phyloP scores from a whole-genome alignment of 2,888 invertebrate genomes.

The Pinctada fucata region DNA sequence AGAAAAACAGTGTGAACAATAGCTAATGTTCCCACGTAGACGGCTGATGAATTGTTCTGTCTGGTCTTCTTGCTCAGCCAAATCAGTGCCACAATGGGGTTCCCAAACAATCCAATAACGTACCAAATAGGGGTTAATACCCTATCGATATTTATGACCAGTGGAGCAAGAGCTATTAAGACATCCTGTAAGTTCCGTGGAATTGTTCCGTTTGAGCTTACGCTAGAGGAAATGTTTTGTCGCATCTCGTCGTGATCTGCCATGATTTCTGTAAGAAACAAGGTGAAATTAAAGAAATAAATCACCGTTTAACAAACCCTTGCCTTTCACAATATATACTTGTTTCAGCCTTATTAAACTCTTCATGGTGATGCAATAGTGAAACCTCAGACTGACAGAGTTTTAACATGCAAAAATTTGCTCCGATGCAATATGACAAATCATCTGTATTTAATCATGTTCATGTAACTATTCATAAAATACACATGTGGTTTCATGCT shows the following conservation, averaged over 20 bases:
- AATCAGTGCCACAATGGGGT: constrained; percentile 71
- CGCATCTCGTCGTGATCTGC: not conserved
- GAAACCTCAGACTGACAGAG: too few species aligned
- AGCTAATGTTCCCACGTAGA: constrained; percentile 73
- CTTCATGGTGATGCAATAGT: too few species aligned
- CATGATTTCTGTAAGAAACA: not conserved
- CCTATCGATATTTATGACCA: constrained; percentile 66
- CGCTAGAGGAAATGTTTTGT: not conserved
- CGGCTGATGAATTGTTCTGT: constrained; percentile 74
- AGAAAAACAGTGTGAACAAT: constrained; percentile 71
- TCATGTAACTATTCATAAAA: too few species aligned
- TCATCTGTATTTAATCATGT: too few species aligned
- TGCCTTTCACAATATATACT: too few species aligned
- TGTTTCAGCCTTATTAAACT: too few species aligned
- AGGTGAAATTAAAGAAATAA: too few species aligned
- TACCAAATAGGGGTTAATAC: constrained; percentile 73
- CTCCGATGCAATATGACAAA: too few species aligned
- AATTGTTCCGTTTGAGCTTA: not conserved
- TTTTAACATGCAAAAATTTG: too few species aligned
- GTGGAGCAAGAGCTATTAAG: constrained; percentile 56
- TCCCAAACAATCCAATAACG: constrained; percentile 70
- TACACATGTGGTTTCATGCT: too few species aligned
- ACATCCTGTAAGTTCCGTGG: not conserved
- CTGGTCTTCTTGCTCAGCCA: constrained; percentile 72
- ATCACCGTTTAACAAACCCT: too few species aligned